phyloP scores from a whole-genome alignment of 2,113 vertebrate genomes.

The Elephantulus edwardii region DNA sequence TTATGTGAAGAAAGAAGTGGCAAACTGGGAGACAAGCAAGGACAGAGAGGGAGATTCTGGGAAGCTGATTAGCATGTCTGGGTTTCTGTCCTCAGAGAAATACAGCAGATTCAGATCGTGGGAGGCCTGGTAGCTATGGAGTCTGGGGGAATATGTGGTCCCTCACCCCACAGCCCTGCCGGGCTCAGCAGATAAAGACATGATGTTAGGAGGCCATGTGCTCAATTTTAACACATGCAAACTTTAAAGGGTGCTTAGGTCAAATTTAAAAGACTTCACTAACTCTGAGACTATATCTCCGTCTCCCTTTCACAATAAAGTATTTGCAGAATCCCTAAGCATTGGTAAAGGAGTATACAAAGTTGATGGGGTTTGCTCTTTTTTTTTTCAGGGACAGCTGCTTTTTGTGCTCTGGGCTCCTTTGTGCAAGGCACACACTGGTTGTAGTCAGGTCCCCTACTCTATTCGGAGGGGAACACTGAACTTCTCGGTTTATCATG shows the following conservation, averaged over 20 bases:
- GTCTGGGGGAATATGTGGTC: background rate
- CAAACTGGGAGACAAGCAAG: background rate
- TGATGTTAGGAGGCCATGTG: background rate
- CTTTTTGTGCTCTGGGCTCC: background rate
- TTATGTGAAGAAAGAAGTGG: background rate
- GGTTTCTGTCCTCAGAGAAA: background rate
- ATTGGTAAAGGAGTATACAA: background rate
- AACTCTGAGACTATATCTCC: background rate
- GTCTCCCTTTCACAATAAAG: background rate
- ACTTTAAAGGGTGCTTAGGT: conserved; percentile 8
- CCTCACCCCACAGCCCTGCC: background rate
- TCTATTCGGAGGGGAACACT: background rate
- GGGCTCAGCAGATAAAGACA: background rate
- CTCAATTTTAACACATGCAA: background rate
- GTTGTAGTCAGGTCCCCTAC: background rate
- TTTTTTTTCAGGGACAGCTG: background rate
- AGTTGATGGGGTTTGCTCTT: background rate
- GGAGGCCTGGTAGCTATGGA: background rate
- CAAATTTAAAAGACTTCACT: background rate
- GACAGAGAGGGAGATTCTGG: background rate
- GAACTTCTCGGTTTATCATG: background rate
- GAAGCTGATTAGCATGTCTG: background rate
- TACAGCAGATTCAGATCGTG: background rate
- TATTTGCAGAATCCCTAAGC: background rate
- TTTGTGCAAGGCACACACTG: conserved; percentile 30